These are phyloP conservation scores for Mayetiola destructor DNA, from an alignment of 2,888 invertebrate species.

Conservation along the genomic window DNA sequence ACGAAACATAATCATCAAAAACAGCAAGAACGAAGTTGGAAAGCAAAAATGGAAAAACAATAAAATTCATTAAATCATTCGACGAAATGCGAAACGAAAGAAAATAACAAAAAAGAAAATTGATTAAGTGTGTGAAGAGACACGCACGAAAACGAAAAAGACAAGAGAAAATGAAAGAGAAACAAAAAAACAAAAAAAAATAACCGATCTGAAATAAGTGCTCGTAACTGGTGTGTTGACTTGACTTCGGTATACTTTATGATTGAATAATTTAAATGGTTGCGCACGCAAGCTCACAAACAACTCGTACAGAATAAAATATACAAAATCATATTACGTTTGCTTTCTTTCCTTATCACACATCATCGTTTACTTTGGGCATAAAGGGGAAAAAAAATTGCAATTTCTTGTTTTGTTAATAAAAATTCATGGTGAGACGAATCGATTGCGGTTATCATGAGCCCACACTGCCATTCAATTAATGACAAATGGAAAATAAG, in stretches of 20 bases:
- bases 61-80: slow-evolving; percentile 1
- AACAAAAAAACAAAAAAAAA: neutral
- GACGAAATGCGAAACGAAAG: neutral
- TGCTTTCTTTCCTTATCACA: slow-evolving; percentile 2
- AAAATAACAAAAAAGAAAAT: too few species aligned
- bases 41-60: neutral
- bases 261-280: slow-evolving; percentile 10
- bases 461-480: neutral
- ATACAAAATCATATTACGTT: too few species aligned
- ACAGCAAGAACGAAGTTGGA: neutral
- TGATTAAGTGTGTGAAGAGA: too few species aligned
- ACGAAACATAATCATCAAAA: too few species aligned
- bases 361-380: too few species aligned
- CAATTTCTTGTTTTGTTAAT: too few species aligned
- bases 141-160: too few species aligned
- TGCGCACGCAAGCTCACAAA: slow-evolving; percentile 6
- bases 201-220: neutral
- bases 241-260: neutral
- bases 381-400: too few species aligned
- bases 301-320: neutral
- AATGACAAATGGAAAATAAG: neutral
- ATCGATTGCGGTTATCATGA: neutral
- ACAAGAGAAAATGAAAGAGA: neutral
- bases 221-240: too few species aligned
- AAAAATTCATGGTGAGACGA: too few species aligned